phyloP scores from a whole-genome alignment of 2,797 vertebrate genomes.

The Eidolon dupreanum region DNA sequence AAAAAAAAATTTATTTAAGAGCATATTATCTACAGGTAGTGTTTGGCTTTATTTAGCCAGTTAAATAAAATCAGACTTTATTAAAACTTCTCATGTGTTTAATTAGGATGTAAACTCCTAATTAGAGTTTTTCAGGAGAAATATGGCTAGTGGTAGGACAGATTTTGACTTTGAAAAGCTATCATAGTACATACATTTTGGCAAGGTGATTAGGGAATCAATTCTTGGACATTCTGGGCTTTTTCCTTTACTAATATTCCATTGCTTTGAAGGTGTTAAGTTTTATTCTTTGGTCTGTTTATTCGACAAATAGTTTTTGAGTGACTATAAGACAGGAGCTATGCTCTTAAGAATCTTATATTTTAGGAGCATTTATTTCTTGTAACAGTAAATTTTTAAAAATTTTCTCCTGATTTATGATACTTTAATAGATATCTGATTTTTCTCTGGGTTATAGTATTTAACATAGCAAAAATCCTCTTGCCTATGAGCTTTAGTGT shows the following conservation, averaged over 20 bases:
- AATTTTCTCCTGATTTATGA: not conserved
- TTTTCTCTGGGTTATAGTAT: conserved; percentile 6
- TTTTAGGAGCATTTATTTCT: conserved; percentile 29
- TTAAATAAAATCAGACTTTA: conserved; percentile 35
- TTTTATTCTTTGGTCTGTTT: conserved; percentile 44
- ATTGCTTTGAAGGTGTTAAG: conserved; percentile 37
- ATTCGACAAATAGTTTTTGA: conserved; percentile 40
- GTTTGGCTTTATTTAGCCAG: conserved; percentile 40
- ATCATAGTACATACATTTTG: conserved; percentile 3
- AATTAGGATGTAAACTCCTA: not conserved
- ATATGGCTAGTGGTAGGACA: not conserved
- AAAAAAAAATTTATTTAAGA: not conserved
- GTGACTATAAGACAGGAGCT: not conserved
- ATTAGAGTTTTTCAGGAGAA: not conserved
- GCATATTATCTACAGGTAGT: not conserved
- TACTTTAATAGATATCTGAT: not conserved
- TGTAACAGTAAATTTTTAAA: not conserved
- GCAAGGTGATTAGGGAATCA: not conserved
- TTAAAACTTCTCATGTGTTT: conserved; percentile 44
- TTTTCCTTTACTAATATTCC: conserved; percentile 18
- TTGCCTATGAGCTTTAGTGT: not conserved
- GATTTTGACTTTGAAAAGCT: conserved; percentile 46
- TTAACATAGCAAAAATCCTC: conserved; percentile 31
- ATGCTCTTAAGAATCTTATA: not conserved
- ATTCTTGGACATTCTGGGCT: not conserved